phyloP scores from a whole-genome alignment of 1,140 invertebrate species.

The Drosophila ogumai region DNA sequence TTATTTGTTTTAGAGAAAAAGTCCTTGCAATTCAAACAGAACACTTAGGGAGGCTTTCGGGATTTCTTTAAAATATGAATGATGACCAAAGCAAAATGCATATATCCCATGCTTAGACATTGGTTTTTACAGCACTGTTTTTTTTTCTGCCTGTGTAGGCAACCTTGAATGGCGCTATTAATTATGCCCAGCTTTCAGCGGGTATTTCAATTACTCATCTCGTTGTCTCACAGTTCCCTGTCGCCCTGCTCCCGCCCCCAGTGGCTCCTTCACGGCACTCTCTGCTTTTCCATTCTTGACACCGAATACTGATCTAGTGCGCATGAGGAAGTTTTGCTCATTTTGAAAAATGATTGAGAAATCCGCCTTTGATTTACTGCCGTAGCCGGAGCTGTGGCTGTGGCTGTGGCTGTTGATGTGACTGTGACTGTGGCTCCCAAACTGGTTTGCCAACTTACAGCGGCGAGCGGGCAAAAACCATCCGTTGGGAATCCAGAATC shows the following conservation, averaged over 20 bases:
- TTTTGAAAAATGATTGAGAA: conserved; percentile 60
- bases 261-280: conserved; percentile 3
- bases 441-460: conserved; percentile 60
- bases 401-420: background rate
- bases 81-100: too few species aligned
- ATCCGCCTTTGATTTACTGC: conserved; percentile 49
- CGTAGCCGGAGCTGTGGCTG: background rate
- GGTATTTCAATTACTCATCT: conserved; percentile 51
- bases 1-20: background rate
- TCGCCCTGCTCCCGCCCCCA: conserved; percentile 1
- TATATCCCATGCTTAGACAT: background rate
- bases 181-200: conserved; percentile 52
- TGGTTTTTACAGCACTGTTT: background rate
- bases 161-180: conserved; percentile 47
- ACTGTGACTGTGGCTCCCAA: conserved; percentile 16
- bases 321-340: conserved; percentile 49
- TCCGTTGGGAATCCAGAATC: conserved; percentile 43
- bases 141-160: conserved; percentile 15
- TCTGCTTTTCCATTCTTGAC: background rate
- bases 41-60: too few species aligned
- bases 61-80: background rate
- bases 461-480: conserved; percentile 47
- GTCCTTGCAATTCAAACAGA: background rate
- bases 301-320: conserved; percentile 30
- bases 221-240: conserved; percentile 1